A percentile compares a stretch with the other conserved stretches of the same genome.
Conservation (phyloP, 1,140 invertebrate genomes). For the Euura lappo region DNA sequence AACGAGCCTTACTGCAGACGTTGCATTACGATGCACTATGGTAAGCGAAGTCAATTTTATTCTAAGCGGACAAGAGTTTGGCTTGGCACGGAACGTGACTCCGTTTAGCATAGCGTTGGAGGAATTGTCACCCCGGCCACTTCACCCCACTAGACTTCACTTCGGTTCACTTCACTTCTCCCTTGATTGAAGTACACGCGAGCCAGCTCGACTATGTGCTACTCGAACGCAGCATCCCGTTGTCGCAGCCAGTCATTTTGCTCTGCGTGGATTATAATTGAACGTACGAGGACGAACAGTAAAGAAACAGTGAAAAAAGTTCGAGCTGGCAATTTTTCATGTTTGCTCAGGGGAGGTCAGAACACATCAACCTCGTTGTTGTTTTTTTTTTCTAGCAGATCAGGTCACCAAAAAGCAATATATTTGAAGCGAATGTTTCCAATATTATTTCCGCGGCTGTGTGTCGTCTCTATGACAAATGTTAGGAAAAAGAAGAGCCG, state of each 20-base stretch:
- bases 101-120: slow-evolving; percentile 6
- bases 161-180: neutral
- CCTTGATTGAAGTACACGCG: slow-evolving; percentile 4
- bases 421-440: neutral
- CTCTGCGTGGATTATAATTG: neutral
- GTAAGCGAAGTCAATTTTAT: slow-evolving; percentile 5
- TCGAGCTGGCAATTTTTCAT: neutral
- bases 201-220: neutral
- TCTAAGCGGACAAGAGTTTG: slow-evolving; percentile 2
- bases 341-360: neutral
- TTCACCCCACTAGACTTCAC: neutral
- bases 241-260: neutral
- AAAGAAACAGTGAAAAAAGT: neutral
- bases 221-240: slow-evolving; percentile 2
- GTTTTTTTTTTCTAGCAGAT: neutral
- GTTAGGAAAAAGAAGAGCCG: neutral
- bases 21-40: slow-evolving; percentile 5
- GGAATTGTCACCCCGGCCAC: slow-evolving; percentile 2
- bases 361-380: neutral
- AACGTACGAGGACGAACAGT: neutral
- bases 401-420: neutral
- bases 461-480: neutral
- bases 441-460: slow-evolving; percentile 1
- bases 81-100: slow-evolving; percentile 6
- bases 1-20: neutral